phyloP scores from a whole-genome alignment of 2,888 invertebrate species.

The Clivina fossor region DNA sequence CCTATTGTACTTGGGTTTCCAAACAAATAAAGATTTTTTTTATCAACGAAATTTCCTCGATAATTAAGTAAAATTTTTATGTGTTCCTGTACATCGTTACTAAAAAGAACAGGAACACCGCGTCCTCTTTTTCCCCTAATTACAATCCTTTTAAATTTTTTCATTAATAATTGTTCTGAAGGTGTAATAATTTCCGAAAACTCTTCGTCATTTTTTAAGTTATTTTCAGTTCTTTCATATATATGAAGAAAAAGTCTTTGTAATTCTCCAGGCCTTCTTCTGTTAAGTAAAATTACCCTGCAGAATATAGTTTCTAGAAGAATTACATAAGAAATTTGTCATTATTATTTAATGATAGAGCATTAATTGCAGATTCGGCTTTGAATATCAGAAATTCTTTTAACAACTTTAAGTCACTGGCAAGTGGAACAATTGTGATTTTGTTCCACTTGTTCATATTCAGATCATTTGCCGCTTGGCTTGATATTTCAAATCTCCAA shows the following conservation, averaged over 20 bases:
- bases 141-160: too few species aligned
- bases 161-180: too few species aligned
- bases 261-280: conserved; percentile 36
- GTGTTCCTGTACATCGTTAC: too few species aligned
- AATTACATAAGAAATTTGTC: conserved; percentile 26
- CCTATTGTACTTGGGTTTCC: conserved; percentile 19
- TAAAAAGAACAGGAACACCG: too few species aligned
- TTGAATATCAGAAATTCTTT: conserved; percentile 31
- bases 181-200: conserved; percentile 5
- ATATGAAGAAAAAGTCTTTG: conserved; percentile 19
- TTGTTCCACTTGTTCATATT: conserved; percentile 36
- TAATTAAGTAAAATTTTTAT: too few species aligned
- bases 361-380: not conserved
- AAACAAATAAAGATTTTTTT: conserved; percentile 36
- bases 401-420: conserved; percentile 38
- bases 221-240: conserved; percentile 7
- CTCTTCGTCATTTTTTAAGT: conserved; percentile 14
- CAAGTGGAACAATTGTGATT: conserved; percentile 32
- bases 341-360: conserved; percentile 12
- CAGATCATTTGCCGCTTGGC: conserved; percentile 37
- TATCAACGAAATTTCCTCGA: too few species aligned
- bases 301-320: conserved; percentile 36
- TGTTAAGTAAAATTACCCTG: conserved; percentile 32
- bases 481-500: conserved; percentile 35
- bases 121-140: too few species aligned